Base-by-base conservation (phyloP, 2,113 vertebrate genomes). In the Barnardius zonarius region DNA sequence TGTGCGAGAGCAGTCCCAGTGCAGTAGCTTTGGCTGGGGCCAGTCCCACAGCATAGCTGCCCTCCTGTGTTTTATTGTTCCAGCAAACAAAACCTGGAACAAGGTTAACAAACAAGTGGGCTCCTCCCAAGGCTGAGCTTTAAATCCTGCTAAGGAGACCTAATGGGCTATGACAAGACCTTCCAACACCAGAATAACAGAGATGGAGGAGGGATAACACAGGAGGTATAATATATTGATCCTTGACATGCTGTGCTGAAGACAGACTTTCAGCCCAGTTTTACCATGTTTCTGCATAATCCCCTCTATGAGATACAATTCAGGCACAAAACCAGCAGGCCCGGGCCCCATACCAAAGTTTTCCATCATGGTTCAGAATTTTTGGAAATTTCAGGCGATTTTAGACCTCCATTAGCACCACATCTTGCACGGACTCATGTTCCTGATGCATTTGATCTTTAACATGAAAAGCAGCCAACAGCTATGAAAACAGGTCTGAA, bases 1-100 rank as follows among this genome's bases (percentile, higher is more conserved):
- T 69, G 33, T 59, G 62, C 35, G 48, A 95, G 55, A 91, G 90
- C 72, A 81, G 59, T 24, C 35, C n/a, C 35, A 52, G 54, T 73
- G 54, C 37, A 2, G 1, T 0, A 69, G 75, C 54, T 95, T 49
- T 82, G 54, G 48, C 64, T 70, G 75, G 33, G 88, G 24, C 46
- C 2, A 0, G 73, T 88, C 76, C 55, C 55, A 67, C n/a, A 88
- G 82, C 85, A 10, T 2, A 88, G 54, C 30, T 79, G n/a, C 35
- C 66, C 83, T 92, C 86, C 80, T 4, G 13, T 39, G 39, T 66
- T 90, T 90, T 76, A 96, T 94, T 96, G 93, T 95, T 96, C 86
- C 90, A 79, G 80, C 88, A 92, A 89, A 94, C 95, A 96, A 96
- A 96, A 96, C 92, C 93, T 96, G 95, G 96, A 95, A 95, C 83